These are phyloP conservation scores for Trichogramma evanescens DNA, from an alignment of 2,888 invertebrate species.

Conservation along the genomic window DNA sequence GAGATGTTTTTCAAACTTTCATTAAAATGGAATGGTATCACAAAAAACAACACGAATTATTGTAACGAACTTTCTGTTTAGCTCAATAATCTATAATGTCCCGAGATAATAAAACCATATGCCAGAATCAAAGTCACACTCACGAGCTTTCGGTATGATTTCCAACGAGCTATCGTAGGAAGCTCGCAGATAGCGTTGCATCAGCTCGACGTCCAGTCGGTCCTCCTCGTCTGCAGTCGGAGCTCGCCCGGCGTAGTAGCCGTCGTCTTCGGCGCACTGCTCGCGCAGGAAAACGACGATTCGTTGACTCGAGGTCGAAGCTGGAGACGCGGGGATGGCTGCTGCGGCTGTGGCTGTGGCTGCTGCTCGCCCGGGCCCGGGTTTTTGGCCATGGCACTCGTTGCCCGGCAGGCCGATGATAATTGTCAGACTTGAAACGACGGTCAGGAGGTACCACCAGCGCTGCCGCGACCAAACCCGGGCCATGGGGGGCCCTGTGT, in stretches of 20 bases:
- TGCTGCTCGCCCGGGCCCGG: neutral
- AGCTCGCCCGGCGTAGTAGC: neutral
- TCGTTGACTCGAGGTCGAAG: slow-evolving; percentile 20
- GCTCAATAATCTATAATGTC: too few relatives aligned
- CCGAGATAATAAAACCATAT: too few relatives aligned
- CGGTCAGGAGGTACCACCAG: slow-evolving; percentile 42
- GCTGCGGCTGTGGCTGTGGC: slow-evolving; percentile 4
- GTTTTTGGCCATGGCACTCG: neutral
- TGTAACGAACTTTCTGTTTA: too few relatives aligned
- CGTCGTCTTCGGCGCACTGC: slow-evolving; percentile 29
- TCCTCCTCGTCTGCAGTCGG: too few relatives aligned
- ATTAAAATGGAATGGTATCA: too few relatives aligned
- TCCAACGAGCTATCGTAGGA: neutral
- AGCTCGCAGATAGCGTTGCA: too few relatives aligned
- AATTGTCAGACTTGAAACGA: slow-evolving; percentile 25
- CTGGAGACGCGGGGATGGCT: neutral
- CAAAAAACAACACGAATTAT: too few relatives aligned
- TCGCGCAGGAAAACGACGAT: slow-evolving; percentile 39
- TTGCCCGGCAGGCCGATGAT: neutral
- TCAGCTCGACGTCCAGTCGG: too few relatives aligned
- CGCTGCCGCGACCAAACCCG: slow-evolving; percentile 44
- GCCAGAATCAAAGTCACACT: neutral
- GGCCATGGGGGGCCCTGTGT: slow-evolving; percentile 41
- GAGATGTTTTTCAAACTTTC: too few relatives aligned
- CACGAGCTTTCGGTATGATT: slow-evolving; percentile 15